Evolutionary conservation across 2,113 vertebrate species (phyloP), one percentile per base, ranked within the genome.

Genomic region (Empidonax traillii): DNA sequence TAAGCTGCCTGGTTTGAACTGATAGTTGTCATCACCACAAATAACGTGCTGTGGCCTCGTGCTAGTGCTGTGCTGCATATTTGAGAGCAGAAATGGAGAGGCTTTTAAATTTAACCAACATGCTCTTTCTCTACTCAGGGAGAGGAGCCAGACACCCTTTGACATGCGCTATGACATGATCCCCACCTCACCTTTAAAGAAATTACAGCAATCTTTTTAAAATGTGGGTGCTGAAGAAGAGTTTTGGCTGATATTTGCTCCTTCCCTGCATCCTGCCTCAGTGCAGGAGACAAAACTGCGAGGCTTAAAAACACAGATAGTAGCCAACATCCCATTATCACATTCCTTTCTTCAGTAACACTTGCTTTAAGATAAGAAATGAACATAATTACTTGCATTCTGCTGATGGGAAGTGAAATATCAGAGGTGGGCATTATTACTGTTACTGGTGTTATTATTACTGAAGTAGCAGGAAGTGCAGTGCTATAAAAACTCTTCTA

Each of bases 361-460:
- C 68, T 72, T 81, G 33, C 61, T 72, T 86, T 65, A 77, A 94
- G 65, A 61, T 84, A 92, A 92, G 61, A 89, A 90, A 86, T 71
- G 37, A 85, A 61, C 31, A 35, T 90, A 81, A 92, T 95, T 90
- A 52, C 90, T 77, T 52, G 52, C 56, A 52, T 52, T 95, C 47
- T 94, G 66, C 66, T 89, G 87, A 94, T 96, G 87, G 80, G 72
- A 90, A 94, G 51, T 24, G 46, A 90, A 90, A 88, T 66, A 22
- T 37, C 66, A 90, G 83, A 86, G 52, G 37, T 6, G 63, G n/a
- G 56, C 51, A 39, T 66, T 78, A 78, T 86, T 93, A 86, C 72
- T 88, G 74, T 82, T 93, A 69, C 53, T 95, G 69, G 71, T 96
- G 62, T 89, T 90, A 51, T 81, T 93, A 84, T 87, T 89, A 75